A percentile compares a stretch with the other conserved stretches of the same genome.
These are phyloP conservation scores for Nymphalis urticae DNA, from an alignment of 2,888 invertebrate genomes.

Conservation along the genomic window DNA sequence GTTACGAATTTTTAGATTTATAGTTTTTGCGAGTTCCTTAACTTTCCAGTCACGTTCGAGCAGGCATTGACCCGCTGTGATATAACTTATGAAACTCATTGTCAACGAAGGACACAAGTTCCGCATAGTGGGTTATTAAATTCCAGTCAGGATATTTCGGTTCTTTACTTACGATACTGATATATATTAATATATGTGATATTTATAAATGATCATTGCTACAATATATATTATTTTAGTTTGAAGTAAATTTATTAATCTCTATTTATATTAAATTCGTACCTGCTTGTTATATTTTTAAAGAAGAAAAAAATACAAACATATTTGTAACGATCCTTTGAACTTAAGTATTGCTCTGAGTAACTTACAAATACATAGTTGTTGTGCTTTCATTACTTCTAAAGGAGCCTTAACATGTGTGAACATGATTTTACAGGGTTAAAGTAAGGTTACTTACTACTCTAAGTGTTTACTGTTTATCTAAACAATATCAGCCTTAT, in stretches of 20 bases:
- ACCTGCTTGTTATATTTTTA: too few species aligned
- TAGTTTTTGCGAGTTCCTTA: neutral
- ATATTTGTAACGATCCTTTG: too few species aligned
- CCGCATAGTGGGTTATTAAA: conserved; percentile 21
- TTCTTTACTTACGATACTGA: neutral
- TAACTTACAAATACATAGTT: neutral
- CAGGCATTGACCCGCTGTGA: neutral
- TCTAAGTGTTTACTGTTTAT: too few species aligned
- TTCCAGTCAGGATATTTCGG: conserved; percentile 22
- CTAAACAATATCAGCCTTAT: too few species aligned
- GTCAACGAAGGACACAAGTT: conserved; percentile 13
- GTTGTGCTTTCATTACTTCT: conserved; percentile 23
- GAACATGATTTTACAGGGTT: neutral
- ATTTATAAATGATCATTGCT: too few species aligned
- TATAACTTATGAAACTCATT: conserved; percentile 12
- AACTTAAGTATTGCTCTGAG: too few species aligned
- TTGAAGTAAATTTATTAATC: too few species aligned
- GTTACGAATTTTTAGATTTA: too few species aligned
- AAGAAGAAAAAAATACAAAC: too few species aligned
- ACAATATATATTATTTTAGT: neutral
- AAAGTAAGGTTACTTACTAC: too few species aligned
- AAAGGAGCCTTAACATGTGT: conserved; percentile 16
- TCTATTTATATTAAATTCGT: too few species aligned
- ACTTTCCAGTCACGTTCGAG: conserved; percentile 16
- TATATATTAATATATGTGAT: neutral